These are phyloP conservation scores for Fringilla coelebs DNA, from an alignment of 2,797 vertebrate genomes.

Conservation along the genomic window DNA sequence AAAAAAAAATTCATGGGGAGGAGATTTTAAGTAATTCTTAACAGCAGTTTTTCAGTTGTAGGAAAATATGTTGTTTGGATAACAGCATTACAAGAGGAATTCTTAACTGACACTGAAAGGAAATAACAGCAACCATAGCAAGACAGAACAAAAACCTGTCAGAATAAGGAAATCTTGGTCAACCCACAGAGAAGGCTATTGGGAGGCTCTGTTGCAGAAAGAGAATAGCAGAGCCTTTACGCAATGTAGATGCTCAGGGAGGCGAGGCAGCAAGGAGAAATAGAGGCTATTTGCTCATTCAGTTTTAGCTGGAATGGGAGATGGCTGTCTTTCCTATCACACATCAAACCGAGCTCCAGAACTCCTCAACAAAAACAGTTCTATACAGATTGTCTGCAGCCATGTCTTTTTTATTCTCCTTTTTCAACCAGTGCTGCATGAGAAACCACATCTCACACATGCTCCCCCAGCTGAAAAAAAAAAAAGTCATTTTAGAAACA, in stretches of 20 bases:
- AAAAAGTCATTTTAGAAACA: conserved; percentile 23
- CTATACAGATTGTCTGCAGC: conserved; percentile 33
- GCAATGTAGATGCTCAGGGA: background rate
- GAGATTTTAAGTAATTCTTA: background rate
- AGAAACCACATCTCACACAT: background rate
- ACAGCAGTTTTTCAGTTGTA: background rate
- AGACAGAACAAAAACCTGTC: conserved; percentile 10
- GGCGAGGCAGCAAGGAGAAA: background rate
- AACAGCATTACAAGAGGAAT: background rate
- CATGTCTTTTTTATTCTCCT: conserved; percentile 10
- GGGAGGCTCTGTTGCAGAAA: background rate
- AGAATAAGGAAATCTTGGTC: background rate
- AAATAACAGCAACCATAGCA: background rate
- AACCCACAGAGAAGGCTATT: background rate
- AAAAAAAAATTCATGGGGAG: background rate
- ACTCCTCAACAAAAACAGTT: background rate
- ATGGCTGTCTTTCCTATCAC: conserved; percentile 5
- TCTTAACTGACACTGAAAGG: background rate
- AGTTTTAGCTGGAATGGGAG: background rate
- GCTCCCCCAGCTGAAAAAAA: background rate
- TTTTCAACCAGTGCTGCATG: background rate
- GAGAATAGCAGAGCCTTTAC: background rate
- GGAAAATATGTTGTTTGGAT: background rate
- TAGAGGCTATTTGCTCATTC: background rate
- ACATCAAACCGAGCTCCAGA: background rate